A percentile compares a stretch with the other conserved stretches of the same genome.
These are phyloP conservation scores for Lepidurus couesii DNA, from an alignment of 1,140 invertebrate species.

Conservation along the genomic window DNA sequence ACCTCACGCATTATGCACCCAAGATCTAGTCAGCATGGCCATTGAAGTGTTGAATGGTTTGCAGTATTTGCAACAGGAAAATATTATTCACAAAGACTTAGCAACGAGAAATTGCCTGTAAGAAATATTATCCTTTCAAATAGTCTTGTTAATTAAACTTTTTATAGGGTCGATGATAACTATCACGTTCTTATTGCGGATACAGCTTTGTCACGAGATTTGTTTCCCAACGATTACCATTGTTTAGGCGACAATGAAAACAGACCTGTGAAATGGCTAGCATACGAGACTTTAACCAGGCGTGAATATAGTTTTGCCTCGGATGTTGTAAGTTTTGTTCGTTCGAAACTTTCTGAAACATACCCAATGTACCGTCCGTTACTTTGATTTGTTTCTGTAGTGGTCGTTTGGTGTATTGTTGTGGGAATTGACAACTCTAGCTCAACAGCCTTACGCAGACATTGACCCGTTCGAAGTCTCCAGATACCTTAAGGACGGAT, in stretches of 20 bases:
- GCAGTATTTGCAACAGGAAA: slow-evolving; percentile 82
- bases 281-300: slow-evolving; percentile 76
- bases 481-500: slow-evolving; percentile 77
- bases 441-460: slow-evolving; percentile 78
- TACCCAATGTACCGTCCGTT: neutral
- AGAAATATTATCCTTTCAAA: slow-evolving; percentile 48
- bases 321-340: slow-evolving; percentile 66
- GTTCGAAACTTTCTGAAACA: neutral
- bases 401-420: slow-evolving; percentile 91
- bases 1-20: slow-evolving; percentile 51
- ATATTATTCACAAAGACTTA: slow-evolving; percentile 86
- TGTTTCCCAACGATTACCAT: slow-evolving; percentile 92
- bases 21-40: slow-evolving; percentile 89
- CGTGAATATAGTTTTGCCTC: slow-evolving; percentile 77
- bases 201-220: slow-evolving; percentile 80
- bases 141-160: slow-evolving; percentile 35
- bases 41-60: slow-evolving; percentile 82
- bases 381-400: slow-evolving; percentile 51
- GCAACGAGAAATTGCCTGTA: slow-evolving; percentile 89
- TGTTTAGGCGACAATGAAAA: slow-evolving; percentile 93
- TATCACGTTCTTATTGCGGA: slow-evolving; percentile 83
- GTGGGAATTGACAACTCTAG: slow-evolving; percentile 89
- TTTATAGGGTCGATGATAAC: slow-evolving; percentile 72
- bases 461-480: slow-evolving; percentile 87
- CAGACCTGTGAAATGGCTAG: slow-evolving; percentile 91